These are phyloP conservation scores for Amazona ochrocephala DNA, from an alignment of 2,797 vertebrate species.

Conservation along the genomic window DNA sequence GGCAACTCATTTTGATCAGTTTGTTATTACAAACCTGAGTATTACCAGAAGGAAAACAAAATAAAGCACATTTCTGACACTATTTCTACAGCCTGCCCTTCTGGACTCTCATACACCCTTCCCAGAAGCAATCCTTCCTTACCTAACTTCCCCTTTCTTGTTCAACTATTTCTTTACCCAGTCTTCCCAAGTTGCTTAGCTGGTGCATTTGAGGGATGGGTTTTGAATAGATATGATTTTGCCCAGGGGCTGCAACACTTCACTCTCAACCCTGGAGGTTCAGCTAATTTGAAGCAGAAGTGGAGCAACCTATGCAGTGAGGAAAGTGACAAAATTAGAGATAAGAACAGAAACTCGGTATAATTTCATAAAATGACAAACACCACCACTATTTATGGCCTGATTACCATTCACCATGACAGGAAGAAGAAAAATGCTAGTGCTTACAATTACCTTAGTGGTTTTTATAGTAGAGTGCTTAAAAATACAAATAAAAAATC, in stretches of 20 bases:
- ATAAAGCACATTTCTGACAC: not conserved
- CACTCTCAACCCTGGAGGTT: not conserved
- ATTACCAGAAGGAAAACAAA: not conserved
- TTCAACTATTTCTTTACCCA: not conserved
- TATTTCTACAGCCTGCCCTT: not conserved
- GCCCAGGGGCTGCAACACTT: not conserved
- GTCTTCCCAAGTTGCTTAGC: not conserved
- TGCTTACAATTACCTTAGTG: not conserved
- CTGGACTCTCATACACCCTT: not conserved
- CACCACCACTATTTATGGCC: not conserved
- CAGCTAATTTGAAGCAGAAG: not conserved
- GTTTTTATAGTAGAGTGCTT: not conserved
- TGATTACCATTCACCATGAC: not conserved
- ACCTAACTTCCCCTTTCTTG: not conserved
- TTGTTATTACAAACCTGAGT: not conserved
- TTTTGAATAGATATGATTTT: not conserved
- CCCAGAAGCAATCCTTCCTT: not conserved
- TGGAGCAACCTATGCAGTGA: not conserved
- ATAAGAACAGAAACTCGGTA: not conserved
- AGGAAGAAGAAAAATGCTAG: not conserved
- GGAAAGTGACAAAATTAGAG: not conserved
- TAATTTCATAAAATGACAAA: not conserved
- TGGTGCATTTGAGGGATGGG: not conserved
- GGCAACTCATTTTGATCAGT: not conserved
- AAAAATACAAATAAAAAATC: not conserved